A percentile compares a stretch with the other conserved stretches of the same genome.
Conservation (phyloP, 2,888 invertebrate species). For the Phalera bucephala region DNA sequence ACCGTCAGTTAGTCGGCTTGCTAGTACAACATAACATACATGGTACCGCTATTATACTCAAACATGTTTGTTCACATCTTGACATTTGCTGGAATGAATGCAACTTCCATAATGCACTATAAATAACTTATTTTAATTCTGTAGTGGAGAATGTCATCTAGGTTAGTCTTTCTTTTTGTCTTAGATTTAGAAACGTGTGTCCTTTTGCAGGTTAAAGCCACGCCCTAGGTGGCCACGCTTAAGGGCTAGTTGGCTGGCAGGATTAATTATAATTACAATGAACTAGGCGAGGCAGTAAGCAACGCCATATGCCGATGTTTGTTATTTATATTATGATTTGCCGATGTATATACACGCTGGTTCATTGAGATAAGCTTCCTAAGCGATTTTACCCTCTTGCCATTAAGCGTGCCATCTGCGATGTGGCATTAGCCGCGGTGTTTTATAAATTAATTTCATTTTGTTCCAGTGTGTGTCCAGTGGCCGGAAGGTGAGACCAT, state of each 20-base stretch:
- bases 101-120: slow-evolving; percentile 67
- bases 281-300: too few species aligned
- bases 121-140: slow-evolving; percentile 50
- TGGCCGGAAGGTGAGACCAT: slow-evolving; percentile 92
- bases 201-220: too few species aligned
- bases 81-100: slow-evolving; percentile 68
- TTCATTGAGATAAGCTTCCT: too few species aligned
- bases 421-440: slow-evolving; percentile 3
- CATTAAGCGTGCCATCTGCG: too few species aligned
- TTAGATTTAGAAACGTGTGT: slow-evolving; percentile 43
- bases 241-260: too few species aligned
- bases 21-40: slow-evolving; percentile 54
- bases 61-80: slow-evolving; percentile 46
- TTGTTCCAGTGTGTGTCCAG: slow-evolving; percentile 94
- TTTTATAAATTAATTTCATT: slow-evolving; percentile 40
- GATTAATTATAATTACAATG: too few species aligned
- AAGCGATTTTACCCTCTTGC: too few species aligned
- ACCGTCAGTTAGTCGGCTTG: slow-evolving; percentile 65
- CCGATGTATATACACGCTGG: too few species aligned
- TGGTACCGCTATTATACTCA: slow-evolving; percentile 33
- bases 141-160: slow-evolving; percentile 74
- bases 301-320: too few species aligned
- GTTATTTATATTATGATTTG: too few species aligned
- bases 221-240: too few species aligned
- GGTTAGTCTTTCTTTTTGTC: slow-evolving; percentile 57